Base-by-base conservation (phyloP, 37 sponge, comb jelly and placozoan species). In the Corticium candelabrum region DNA sequence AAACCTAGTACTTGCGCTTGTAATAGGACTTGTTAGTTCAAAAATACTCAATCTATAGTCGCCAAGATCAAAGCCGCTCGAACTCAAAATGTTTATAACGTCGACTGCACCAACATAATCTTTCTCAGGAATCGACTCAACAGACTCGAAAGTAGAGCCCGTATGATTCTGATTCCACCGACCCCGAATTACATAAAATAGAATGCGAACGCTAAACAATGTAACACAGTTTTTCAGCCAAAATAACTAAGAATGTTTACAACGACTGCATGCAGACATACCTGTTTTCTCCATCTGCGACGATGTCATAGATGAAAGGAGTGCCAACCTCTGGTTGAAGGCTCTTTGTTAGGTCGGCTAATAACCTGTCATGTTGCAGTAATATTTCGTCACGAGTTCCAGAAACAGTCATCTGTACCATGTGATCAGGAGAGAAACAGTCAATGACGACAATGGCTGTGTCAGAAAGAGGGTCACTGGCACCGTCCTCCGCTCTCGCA, bases 401-500 rank as follows among this genome's bases (percentile, higher is more conserved):
- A n/a, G n/a, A 11, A 50, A 50, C 62, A 50, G 21, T 50, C 15
- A 50, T 50, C 15, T 50, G 15, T 27, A 21, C 21, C 62, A 50
- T 50, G 62, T 50, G 21, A 50, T 27, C 21, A 21, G 11, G 21
- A 21, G 15, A 27, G 62, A 50, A 50, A 50, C 15, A 50, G 62
- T 50, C 62, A 21, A 50, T 21, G 62, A 27, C 11, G 11, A 50
- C 62, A 21, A 81, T 36, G 29, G 78, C 35, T 1, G 70, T 56
- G 41, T 80, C 82, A 3, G 80, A 37, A 30, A 37, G 38, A 35
- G 85, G 40, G 0, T 83, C 81, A 40, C 0, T 38, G 11, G 85
- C 91, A 41, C 91, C 85, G 76, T 90, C 91, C 68, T 56, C 67
- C 15, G 62, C 62, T 50, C 62, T 11, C 11, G 21, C 21, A 50